A percentile compares a stretch with the other conserved stretches of the same genome.
These are phyloP conservation scores for Diachrysia chrysitis DNA, from an alignment of 2,888 invertebrate species.

Conservation along the genomic window DNA sequence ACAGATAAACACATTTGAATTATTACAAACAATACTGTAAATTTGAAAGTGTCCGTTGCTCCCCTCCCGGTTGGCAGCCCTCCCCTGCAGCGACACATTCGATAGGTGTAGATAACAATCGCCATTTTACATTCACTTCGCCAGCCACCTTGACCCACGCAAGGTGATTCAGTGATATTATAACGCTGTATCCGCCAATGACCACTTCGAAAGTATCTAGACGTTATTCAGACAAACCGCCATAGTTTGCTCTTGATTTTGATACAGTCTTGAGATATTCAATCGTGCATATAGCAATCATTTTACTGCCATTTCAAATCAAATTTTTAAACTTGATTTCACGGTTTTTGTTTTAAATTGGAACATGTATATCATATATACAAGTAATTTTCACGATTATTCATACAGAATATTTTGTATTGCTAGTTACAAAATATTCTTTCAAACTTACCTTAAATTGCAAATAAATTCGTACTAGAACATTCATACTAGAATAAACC, in stretches of 20 bases:
- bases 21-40: conserved; percentile 31
- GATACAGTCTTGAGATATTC: conserved; percentile 39
- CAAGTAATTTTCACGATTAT: not conserved
- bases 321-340: conserved; percentile 25
- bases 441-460: no score
- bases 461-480: no score
- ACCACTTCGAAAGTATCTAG: conserved; percentile 83
- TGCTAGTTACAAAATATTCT: not conserved
- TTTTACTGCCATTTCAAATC: conserved; percentile 33
- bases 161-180: conserved; percentile 87
- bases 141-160: conserved; percentile 84
- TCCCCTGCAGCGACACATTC: conserved; percentile 58
- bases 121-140: conserved; percentile 84
- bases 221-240: conserved; percentile 72
- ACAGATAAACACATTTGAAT: conserved; percentile 37
- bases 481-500: no score
- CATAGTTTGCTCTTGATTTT: conserved; percentile 55
- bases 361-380: conserved; percentile 1
- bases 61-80: conserved; percentile 27
- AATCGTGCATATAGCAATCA: conserved; percentile 27
- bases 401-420: not conserved
- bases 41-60: conserved; percentile 60
- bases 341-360: conserved; percentile 13
- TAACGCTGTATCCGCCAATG: conserved; percentile 81
- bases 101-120: conserved; percentile 74